Conservation (phyloP, 2,888 invertebrate genomes). For the Spisula solida region DNA sequence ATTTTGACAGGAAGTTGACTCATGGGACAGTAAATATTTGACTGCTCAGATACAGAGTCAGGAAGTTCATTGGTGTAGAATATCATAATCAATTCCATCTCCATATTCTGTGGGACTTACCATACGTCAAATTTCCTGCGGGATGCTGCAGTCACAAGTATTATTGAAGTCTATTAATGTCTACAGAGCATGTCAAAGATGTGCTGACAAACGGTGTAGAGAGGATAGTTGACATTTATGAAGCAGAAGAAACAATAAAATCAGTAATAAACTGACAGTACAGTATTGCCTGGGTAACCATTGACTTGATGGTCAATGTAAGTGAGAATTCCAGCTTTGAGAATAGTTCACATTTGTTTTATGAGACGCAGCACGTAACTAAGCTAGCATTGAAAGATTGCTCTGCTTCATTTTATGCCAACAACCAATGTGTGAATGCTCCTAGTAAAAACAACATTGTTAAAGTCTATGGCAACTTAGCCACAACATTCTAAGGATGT, state of each 20-base stretch:
- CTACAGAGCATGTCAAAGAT: constrained; percentile 31
- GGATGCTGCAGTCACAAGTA: constrained; percentile 8
- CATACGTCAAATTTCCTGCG: constrained; percentile 49
- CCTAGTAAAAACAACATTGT: not conserved
- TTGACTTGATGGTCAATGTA: constrained; percentile 10
- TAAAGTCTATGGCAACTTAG: not conserved
- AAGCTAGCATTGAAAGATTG: not conserved
- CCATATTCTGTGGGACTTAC: constrained; percentile 48
- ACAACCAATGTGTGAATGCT: not conserved
- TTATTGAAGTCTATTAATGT: constrained; percentile 28
- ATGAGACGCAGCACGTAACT: not conserved
- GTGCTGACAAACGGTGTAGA: constrained; percentile 43
- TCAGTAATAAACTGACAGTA: constrained; percentile 33
- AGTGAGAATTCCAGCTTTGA: not conserved
- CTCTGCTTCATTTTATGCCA: not conserved
- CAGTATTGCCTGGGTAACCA: constrained; percentile 24
- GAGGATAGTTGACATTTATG: constrained; percentile 52
- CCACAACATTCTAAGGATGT: not conserved
- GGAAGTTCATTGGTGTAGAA: constrained; percentile 41
- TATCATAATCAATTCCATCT: constrained; percentile 48
- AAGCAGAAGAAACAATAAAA: constrained; percentile 47
- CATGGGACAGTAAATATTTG: constrained; percentile 51
- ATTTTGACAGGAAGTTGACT: constrained; percentile 62
- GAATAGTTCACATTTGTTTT: not conserved
- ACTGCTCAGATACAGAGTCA: constrained; percentile 34